Evolutionary conservation across 2,797 vertebrate genomes (phyloP).

Genomic region (Garrulus glandarius): DNA sequence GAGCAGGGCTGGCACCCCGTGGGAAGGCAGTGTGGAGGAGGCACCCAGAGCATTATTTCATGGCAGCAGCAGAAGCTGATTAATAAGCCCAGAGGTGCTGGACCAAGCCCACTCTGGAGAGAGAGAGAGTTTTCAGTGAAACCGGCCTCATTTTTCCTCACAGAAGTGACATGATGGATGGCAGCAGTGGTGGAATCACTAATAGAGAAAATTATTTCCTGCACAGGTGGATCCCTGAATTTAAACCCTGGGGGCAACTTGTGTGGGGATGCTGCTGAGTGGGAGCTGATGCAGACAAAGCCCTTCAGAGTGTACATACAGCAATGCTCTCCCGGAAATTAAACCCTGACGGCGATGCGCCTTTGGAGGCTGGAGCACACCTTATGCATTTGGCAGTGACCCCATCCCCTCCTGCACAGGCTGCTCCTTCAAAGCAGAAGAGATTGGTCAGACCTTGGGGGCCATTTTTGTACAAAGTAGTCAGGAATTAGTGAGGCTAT

Average conservation of each 20-base stretch:
- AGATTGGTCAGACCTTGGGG: background rate
- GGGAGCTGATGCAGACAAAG: background rate
- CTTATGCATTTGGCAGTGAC: background rate
- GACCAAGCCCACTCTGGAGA: background rate
- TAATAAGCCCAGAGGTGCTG: background rate
- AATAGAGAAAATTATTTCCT: background rate
- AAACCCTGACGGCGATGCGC: background rate
- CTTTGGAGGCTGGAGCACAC: background rate
- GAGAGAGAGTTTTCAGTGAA: background rate
- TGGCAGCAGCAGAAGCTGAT: background rate
- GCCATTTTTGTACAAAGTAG: background rate
- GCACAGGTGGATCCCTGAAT: background rate
- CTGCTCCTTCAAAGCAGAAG: background rate
- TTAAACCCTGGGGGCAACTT: background rate
- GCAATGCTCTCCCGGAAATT: background rate
- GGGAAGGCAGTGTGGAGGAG: background rate
- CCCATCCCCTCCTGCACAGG: background rate
- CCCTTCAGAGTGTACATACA: background rate
- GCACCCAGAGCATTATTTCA: background rate
- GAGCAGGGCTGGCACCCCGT: background rate
- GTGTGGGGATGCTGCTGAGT: background rate
- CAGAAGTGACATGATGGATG: background rate
- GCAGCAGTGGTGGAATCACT: background rate
- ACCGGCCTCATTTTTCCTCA: background rate
- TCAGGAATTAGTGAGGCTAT: background rate